Evolutionary conservation across 2,797 vertebrate species (phyloP).

Genomic region (Dermochelys coriacea): DNA sequence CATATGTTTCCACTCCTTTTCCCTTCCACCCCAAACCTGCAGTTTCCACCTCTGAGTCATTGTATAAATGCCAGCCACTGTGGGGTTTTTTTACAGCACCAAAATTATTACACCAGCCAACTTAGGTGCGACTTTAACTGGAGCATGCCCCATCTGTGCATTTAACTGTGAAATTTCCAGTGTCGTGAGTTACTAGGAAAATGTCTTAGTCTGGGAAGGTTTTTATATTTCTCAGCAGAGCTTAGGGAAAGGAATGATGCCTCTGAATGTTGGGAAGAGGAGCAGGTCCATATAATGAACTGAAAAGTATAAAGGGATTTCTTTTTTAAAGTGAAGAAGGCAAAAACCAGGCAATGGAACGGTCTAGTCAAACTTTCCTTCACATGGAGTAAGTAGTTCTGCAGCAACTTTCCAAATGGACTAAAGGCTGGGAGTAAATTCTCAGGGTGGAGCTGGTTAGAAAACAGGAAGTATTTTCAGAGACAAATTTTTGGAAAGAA

Average conservation of each 20-base stretch:
- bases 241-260: neutral
- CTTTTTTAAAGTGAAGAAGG: neutral
- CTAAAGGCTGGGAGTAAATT: neutral
- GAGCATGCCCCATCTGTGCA: neutral
- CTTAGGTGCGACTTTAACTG: neutral
- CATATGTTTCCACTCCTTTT: neutral
- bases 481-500: neutral
- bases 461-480: neutral
- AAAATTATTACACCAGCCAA: neutral
- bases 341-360: neutral
- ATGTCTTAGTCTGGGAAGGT: neutral
- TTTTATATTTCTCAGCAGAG: neutral
- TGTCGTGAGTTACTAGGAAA: neutral
- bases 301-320: neutral
- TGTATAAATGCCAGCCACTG: rapidly evolving
- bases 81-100: neutral
- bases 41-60: neutral
- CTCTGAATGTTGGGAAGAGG: neutral
- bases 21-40: too few species aligned
- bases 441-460: neutral
- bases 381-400: neutral
- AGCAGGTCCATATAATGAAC: neutral
- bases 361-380: neutral
- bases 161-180: neutral
- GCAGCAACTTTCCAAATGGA: neutral